A percentile compares a stretch with the other conserved stretches of the same genome.
Conservation (phyloP, 2,888 invertebrate species). For the Pristionchus entomophagus region DNA sequence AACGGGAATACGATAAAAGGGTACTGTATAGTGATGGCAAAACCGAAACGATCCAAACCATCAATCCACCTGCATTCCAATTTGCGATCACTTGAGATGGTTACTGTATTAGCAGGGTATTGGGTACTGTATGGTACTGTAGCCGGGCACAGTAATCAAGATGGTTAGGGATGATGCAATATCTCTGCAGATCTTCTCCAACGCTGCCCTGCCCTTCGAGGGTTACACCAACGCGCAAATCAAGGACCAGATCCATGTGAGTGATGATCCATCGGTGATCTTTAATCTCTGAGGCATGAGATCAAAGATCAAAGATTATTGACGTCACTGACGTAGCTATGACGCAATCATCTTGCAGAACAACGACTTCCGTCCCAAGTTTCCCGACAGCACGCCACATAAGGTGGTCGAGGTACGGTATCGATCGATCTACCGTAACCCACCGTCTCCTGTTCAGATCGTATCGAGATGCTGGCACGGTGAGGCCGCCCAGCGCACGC, state of each 20-base stretch:
- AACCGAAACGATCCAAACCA: too few relatives aligned
- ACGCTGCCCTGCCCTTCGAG: constrained; percentile 13
- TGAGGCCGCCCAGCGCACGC: not conserved
- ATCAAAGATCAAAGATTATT: too few relatives aligned
- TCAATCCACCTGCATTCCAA: too few relatives aligned
- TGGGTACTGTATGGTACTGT: not conserved
- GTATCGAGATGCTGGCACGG: not conserved
- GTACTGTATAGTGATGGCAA: too few relatives aligned
- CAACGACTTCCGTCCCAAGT: constrained; percentile 7
- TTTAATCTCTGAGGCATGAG: too few relatives aligned
- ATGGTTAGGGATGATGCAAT: not conserved
- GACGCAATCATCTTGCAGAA: not conserved
- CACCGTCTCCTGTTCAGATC: not conserved
- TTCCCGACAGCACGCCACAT: not conserved
- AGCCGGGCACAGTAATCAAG: too few relatives aligned
- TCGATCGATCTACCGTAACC: not conserved
- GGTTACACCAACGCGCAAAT: constrained; percentile 31
- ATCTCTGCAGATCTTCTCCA: constrained; percentile 22
- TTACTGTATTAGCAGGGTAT: not conserved
- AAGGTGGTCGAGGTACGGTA: constrained; percentile 18
- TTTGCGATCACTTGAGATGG: too few relatives aligned
- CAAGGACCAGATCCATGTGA: constrained; percentile 15
- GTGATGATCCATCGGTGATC: too few relatives aligned
- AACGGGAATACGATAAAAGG: not conserved
- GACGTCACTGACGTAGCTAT: not conserved